A percentile compares a stretch with the other conserved stretches of the same genome.
These are phyloP conservation scores for Pammene aurita DNA, from an alignment of 2,888 invertebrate species.

Conservation along the genomic window DNA sequence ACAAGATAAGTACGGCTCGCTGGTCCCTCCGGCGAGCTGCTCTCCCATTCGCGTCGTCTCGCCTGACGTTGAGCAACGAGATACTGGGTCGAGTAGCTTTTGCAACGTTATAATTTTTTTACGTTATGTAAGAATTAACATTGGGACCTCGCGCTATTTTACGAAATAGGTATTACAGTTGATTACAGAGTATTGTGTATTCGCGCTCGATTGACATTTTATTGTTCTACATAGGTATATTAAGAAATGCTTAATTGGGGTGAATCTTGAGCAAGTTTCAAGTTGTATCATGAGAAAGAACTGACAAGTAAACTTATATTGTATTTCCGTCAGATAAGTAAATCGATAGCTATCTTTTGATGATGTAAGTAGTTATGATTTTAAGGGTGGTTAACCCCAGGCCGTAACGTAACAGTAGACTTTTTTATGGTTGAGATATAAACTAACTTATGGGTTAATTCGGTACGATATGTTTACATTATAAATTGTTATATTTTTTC, in stretches of 20 bases:
- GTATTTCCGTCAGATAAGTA: too few species aligned
- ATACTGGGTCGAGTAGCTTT: constrained; percentile 48
- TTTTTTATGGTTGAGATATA: too few species aligned
- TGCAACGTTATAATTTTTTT: constrained; percentile 57
- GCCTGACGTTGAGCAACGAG: constrained; percentile 49
- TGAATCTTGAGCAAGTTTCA: constrained; percentile 16
- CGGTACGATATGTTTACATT: too few species aligned
- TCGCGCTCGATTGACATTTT: constrained; percentile 29
- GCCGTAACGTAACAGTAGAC: too few species aligned
- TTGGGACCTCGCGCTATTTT: constrained; percentile 39
- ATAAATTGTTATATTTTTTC: too few species aligned
- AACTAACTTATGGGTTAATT: too few species aligned
- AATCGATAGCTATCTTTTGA: too few species aligned
- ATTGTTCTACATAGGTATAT: constrained; percentile 17
- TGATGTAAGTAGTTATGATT: too few species aligned
- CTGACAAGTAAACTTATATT: background rate
- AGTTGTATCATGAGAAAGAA: background rate
- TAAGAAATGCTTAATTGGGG: constrained; percentile 24
- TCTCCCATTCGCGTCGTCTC: constrained; percentile 43
- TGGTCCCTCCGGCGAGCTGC: constrained; percentile 36
- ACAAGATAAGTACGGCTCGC: constrained; percentile 1
- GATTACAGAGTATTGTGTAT: constrained; percentile 27
- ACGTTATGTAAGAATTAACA: constrained; percentile 45
- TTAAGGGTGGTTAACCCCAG: too few species aligned
- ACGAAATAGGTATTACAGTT: constrained; percentile 35